phyloP scores from a whole-genome alignment of 2,888 invertebrate genomes.

The Oxycera nigricornis region DNA sequence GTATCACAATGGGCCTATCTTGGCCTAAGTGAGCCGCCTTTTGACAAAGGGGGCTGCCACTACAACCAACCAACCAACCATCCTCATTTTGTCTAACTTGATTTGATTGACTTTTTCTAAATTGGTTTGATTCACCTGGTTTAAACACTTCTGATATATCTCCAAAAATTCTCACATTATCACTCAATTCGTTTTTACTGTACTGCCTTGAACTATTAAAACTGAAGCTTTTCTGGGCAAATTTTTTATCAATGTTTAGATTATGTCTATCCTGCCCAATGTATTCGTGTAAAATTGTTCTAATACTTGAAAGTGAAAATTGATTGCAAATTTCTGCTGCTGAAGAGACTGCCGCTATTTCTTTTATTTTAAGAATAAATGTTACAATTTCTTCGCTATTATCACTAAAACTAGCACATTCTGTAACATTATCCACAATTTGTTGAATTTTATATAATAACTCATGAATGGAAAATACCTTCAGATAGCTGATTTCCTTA shows the following conservation, averaged over 20 bases:
- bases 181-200: neutral
- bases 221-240: neutral
- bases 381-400: neutral
- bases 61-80: too few relatives aligned
- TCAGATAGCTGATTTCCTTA: neutral
- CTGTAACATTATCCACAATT: neutral
- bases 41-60: too few relatives aligned
- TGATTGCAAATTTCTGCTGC: neutral
- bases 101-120: neutral
- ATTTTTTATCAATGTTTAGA: neutral
- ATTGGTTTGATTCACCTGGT: neutral
- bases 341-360: neutral
- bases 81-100: neutral
- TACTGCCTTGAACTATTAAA: neutral
- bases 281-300: neutral
- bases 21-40: too few relatives aligned
- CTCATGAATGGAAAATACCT: neutral
- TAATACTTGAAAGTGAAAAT: neutral
- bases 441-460: neutral
- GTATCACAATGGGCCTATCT: too few relatives aligned
- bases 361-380: neutral
- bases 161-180: neutral
- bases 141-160: neutral
- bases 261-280: neutral
- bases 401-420: neutral